A percentile compares a stretch with the other conserved stretches of the same genome.
These are phyloP conservation scores for Gymnoscelis rufifasciata DNA, from an alignment of 2,888 invertebrate species.

Conservation along the genomic window DNA sequence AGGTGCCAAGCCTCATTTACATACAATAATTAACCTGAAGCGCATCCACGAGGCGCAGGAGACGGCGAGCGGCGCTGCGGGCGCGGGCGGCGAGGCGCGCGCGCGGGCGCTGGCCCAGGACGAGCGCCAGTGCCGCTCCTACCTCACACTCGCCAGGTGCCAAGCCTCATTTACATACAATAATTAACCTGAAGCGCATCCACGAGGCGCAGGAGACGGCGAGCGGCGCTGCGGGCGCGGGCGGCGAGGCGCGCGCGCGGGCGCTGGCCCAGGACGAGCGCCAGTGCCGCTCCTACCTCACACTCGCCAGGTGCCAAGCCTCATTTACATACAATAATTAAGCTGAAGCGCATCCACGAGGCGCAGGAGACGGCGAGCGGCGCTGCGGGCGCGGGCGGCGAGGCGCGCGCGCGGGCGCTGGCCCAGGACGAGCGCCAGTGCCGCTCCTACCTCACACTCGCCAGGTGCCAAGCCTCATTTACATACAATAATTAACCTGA, in stretches of 20 bases:
- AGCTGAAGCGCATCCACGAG: conserved; percentile 91
- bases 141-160: conserved; percentile 88
- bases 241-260: conserved; percentile 81
- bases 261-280: conserved; percentile 90
- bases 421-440: conserved; percentile 92
- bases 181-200: conserved; percentile 91
- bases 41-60: conserved; percentile 93
- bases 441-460: conserved; percentile 93
- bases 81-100: conserved; percentile 78
- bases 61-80: conserved; percentile 85
- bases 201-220: conserved; percentile 91
- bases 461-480: conserved; percentile 62
- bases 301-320: conserved; percentile 81
- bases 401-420: conserved; percentile 87
- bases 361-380: conserved; percentile 92
- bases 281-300: conserved; percentile 93
- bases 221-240: conserved; percentile 84
- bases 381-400: conserved; percentile 70
- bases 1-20: conserved; percentile 41
- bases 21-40: too few species aligned
- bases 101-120: conserved; percentile 89
- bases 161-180: too few species aligned
- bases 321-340: too few species aligned
- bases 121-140: conserved; percentile 93
- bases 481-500: too few species aligned